Evolutionary conservation across 2,113 vertebrate genomes (phyloP), one percentile per base, ranked within the genome.

Genomic region (Nesoenas mayeri): DNA sequence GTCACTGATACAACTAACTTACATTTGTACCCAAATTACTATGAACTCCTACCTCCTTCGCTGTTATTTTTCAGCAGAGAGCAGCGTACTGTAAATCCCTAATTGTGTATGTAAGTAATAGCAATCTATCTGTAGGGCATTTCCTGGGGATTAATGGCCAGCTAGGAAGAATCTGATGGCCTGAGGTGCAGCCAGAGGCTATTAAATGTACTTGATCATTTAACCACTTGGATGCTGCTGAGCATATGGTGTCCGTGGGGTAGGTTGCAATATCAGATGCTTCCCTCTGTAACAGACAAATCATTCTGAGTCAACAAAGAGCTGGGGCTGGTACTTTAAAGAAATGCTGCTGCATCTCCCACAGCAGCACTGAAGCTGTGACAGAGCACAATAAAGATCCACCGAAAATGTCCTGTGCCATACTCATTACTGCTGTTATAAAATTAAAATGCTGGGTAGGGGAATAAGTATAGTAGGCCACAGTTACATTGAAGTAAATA

Each of bases 391-490:
- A 58, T 44, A 85, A 91, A 89, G 21, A 80, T 36, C 38, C 50
- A 51, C 69, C 48, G 75, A 88, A 96, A 88, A 77, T 71, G 25
- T n/a, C 77, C 71, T 95, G 38, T 62, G 71, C 64, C 42, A 8
- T 51, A 19, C n/a, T 74, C 91, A 67, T 94, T 95, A 94, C 60
- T 88, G 64, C 53, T 44, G 34, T 64, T 74, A 71, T 86, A 91
- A 96, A 91, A 96, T 70, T 82, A 29, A 88, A 95, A 81, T 79
- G 53, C 28, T 42, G 9, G 44, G 40, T 69, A 87, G n/a, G 50
- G 60, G 62, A 91, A 83, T 91, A 83, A 66, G 67, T 56, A 50
- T 14, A 91, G 48, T 62, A 64, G 50, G 58, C 15, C 84, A 74
- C 34, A 78, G 51, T 73, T 65, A 77, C 15, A 32, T 32, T 36